A percentile compares a stretch with the other conserved stretches of the same genome.
Evolutionary conservation across 92 coral and sea anemone species (phyloP).

Genomic region (Anthopleura xanthogrammica): DNA sequence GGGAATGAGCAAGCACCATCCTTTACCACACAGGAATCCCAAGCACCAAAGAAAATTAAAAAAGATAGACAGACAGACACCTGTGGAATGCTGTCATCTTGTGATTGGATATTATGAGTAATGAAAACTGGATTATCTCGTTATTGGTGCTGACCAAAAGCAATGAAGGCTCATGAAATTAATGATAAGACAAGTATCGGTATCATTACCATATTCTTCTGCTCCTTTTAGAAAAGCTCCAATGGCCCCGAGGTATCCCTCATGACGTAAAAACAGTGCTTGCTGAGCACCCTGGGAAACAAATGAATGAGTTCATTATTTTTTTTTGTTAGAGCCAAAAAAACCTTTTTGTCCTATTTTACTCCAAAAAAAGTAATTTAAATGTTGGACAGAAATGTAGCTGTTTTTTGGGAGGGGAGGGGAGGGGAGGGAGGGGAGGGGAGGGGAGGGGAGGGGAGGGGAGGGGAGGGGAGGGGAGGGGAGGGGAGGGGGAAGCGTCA

Average conservation of each 20-base stretch:
- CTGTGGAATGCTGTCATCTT: too few relatives aligned
- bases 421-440: not conserved
- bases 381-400: too few relatives aligned
- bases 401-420: too few relatives aligned
- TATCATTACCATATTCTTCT: slow-evolving; percentile 68
- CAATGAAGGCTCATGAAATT: not conserved
- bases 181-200: too few relatives aligned
- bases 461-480: not conserved
- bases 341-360: too few relatives aligned
- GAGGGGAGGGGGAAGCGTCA: not conserved
- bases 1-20: too few relatives aligned
- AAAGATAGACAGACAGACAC: too few relatives aligned
- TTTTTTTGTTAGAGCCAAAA: not conserved
- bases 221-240: slow-evolving; percentile 97
- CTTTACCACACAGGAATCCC: too few relatives aligned
- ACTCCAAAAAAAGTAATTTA: too few relatives aligned
- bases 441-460: too few relatives aligned
- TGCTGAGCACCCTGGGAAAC: slow-evolving; percentile 78
- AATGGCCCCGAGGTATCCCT: slow-evolving; percentile 97
- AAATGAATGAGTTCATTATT: not conserved
- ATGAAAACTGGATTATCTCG: not conserved
- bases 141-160: not conserved
- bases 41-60: too few relatives aligned
- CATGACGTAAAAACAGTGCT: slow-evolving; percentile 91
- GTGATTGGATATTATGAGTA: not conserved